Conservation (phyloP, 1,140 invertebrate species). For the Harlomillsia oculata region DNA sequence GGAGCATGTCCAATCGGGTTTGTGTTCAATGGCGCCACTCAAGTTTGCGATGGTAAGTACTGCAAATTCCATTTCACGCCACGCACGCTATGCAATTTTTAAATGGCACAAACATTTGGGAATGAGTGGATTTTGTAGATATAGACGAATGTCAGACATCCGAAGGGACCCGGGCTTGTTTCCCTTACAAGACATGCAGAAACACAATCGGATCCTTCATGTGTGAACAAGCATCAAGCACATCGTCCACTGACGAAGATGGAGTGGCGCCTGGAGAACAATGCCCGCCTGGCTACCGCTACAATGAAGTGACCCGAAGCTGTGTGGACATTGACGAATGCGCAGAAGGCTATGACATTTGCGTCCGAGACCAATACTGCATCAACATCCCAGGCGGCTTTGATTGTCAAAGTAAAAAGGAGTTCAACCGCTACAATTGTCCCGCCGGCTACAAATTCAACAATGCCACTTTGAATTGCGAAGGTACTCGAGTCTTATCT, state of each 20-base stretch:
- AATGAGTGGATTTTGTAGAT: too few species aligned
- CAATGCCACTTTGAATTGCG: constrained; percentile 44
- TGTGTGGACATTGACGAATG: constrained; percentile 63
- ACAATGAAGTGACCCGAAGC: constrained; percentile 42
- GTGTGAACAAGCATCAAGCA: constrained; percentile 48
- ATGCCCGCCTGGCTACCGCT: constrained; percentile 55
- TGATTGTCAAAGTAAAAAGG: constrained; percentile 46
- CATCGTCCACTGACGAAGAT: constrained; percentile 36
- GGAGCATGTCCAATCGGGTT: constrained; percentile 53
- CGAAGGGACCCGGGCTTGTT: constrained; percentile 44
- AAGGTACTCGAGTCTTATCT: too few species aligned
- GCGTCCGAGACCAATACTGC: constrained; percentile 54
- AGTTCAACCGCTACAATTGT: constrained; percentile 42
- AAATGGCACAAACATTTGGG: too few species aligned
- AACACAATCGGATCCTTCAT: constrained; percentile 58
- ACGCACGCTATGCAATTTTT: too few species aligned
- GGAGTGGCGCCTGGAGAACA: constrained; percentile 13
- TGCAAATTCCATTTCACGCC: background rate
- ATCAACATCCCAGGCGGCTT: constrained; percentile 59
- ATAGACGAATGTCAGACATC: constrained; percentile 52
- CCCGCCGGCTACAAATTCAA: constrained; percentile 59
- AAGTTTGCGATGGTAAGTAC: constrained; percentile 58
- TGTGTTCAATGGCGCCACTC: constrained; percentile 48
- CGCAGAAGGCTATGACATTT: constrained; percentile 48
- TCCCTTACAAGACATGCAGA: constrained; percentile 47